phyloP scores from a whole-genome alignment of 2,113 vertebrate species.

The Sylvia atricapilla region DNA sequence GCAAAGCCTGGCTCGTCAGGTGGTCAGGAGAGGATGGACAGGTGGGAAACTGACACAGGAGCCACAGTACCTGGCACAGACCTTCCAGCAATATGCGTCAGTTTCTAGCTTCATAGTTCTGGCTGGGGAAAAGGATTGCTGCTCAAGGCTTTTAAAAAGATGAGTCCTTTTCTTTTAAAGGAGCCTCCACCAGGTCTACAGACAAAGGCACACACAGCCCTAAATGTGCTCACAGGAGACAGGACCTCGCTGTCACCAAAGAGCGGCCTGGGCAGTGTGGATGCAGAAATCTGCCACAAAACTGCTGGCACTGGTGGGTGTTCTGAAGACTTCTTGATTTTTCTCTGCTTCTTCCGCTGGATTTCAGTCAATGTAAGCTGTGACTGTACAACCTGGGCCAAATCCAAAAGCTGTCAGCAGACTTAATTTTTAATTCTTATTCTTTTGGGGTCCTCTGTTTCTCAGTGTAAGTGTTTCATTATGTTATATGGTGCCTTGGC shows the following conservation, averaged over 20 bases:
- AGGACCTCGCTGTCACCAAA: fast-evolving
- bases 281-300: not conserved
- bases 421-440: not conserved
- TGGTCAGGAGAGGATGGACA: not conserved
- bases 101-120: not conserved
- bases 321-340: not conserved
- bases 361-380: not conserved
- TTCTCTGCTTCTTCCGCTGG: not conserved
- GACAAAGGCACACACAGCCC: not conserved
- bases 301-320: fast-evolving
- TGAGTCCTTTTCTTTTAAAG: not conserved
- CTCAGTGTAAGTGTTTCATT: not conserved
- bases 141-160: not conserved
- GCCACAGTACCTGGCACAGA: not conserved
- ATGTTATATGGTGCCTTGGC: not conserved
- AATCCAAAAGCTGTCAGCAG: not conserved
- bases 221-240: not conserved
- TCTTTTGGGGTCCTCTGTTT: not conserved
- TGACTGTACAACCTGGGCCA: not conserved
- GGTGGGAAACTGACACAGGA: not conserved
- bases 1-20: not conserved
- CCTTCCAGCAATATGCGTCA: fast-evolving
- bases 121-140: not conserved
- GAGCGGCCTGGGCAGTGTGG: not conserved
- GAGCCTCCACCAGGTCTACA: not conserved